Evolutionary conservation across 2,113 vertebrate species (phyloP).

Genomic region (Charina bottae): DNA sequence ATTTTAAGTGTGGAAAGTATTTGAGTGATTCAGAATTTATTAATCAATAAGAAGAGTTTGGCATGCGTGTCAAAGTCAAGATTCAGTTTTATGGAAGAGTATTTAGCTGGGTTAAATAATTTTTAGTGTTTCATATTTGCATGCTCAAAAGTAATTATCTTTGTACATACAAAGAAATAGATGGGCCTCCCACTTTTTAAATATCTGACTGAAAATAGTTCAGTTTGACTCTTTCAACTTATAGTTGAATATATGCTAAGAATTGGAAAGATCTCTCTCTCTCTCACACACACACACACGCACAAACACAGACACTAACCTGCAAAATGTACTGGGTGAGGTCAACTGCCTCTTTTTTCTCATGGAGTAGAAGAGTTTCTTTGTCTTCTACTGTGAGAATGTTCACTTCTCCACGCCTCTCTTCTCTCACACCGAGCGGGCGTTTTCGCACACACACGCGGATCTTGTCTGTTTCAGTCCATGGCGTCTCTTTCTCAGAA

Average conservation of each 20-base stretch:
- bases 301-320: slow-evolving; percentile 68
- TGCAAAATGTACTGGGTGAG: slow-evolving; percentile 88
- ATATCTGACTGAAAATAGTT: neutral
- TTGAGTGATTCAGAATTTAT: too few relatives aligned
- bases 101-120: too few relatives aligned
- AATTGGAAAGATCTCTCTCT: neutral
- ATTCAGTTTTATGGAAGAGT: too few relatives aligned
- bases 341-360: slow-evolving; percentile 89
- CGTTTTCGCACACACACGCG: slow-evolving; percentile 90
- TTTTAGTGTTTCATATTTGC: too few relatives aligned
- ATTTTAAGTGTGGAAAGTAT: too few relatives aligned
- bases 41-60: too few relatives aligned
- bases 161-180: too few relatives aligned
- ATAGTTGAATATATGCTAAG: slow-evolving; percentile 7
- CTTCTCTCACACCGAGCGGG: slow-evolving; percentile 79
- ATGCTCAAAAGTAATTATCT: too few relatives aligned
- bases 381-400: slow-evolving; percentile 80
- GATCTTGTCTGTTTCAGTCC: slow-evolving; percentile 82
- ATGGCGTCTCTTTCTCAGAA: slow-evolving; percentile 70
- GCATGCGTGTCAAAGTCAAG: too few relatives aligned
- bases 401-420: slow-evolving; percentile 80
- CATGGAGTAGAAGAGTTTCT: slow-evolving; percentile 83
- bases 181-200: too few relatives aligned
- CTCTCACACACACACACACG: neutral
- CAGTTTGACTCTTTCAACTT: neutral